Conservation (phyloP, 2,797 vertebrate genomes). For the Oreochromis mossambicus region DNA sequence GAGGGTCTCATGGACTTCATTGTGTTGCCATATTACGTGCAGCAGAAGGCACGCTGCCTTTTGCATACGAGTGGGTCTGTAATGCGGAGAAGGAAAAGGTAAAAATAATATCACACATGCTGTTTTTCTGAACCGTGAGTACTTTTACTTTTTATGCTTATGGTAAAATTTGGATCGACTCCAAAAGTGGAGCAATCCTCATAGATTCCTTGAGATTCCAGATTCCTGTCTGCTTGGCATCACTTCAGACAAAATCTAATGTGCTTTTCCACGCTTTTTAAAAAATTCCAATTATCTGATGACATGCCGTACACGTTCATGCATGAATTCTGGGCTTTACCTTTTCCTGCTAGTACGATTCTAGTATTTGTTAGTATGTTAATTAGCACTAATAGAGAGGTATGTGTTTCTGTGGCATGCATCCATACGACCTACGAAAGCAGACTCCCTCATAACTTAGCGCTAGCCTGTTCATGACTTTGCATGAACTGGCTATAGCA, state of each 20-base stretch:
- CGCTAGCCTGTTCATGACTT: neutral
- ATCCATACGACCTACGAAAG: neutral
- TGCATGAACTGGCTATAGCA: neutral
- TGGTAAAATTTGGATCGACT: neutral
- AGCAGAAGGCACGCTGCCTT: conserved; percentile 84
- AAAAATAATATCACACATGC: neutral
- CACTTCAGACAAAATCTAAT: neutral
- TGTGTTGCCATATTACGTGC: conserved; percentile 83
- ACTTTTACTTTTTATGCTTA: neutral
- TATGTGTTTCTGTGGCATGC: neutral
- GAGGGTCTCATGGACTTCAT: conserved; percentile 79
- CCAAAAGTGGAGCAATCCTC: neutral
- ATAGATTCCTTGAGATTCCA: neutral
- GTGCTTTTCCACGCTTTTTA: neutral
- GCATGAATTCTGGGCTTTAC: neutral
- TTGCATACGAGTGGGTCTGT: conserved; percentile 71
- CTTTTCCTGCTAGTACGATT: accelerated
- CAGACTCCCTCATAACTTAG: neutral
- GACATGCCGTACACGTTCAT: neutral
- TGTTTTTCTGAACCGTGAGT: neutral
- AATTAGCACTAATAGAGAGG: neutral
- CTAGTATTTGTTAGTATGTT: neutral
- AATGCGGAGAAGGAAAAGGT: conserved; percentile 43
- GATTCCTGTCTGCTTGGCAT: neutral
- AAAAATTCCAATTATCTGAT: neutral